Base-by-base conservation (phyloP, 2,888 invertebrate species). In the Cynaeus angustus region DNA sequence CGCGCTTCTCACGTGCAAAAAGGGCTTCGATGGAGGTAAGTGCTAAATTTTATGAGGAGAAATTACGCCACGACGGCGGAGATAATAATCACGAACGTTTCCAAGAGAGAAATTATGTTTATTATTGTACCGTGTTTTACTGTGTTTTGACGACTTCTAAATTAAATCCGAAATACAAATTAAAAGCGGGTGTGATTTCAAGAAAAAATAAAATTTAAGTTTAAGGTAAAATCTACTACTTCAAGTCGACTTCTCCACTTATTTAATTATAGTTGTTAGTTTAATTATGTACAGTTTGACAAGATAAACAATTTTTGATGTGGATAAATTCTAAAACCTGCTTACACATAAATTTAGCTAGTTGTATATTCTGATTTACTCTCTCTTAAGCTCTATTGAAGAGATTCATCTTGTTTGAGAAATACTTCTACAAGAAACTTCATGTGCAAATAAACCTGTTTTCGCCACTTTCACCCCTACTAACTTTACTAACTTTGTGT, bases 21-120 rank as follows among this genome's bases (percentile, higher is more conserved):
- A 86, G 74, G 88, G 88, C 65, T 88, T 88, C 79, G 88, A 88
- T 78, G 88, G 89, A 55, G 88, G 89, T 82, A 72, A 81, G 77
- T 37, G 38, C 10, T 12, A 13, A 38, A 21, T 21, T 46, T 43
- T 80, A 59, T 26, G 13, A 26, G 28, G 3, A 28, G 21, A 21
- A 52, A 38, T 10, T 38, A 26, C 56, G 16, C 56, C 41, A 5
- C 38, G 53, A 33, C 52, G 33, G n/a, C 10, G 12, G 13, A 55
- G 53, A 55, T 55, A 37, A 14, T 55, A 55, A 55, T 55, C 53
- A 12, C 1, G 30, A 14, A 21, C 52, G 16, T 13, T 46, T 46
- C 10, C 12, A 21, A 21, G 2, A 21, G 21, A 3, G 21, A 21
- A 21, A 21, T 21, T 21, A 21, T 21, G 21, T 21, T 21, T 21